Evolutionary conservation across 2,888 invertebrate species (phyloP).

Genomic region (Poecilobothrus nobilitatus): DNA sequence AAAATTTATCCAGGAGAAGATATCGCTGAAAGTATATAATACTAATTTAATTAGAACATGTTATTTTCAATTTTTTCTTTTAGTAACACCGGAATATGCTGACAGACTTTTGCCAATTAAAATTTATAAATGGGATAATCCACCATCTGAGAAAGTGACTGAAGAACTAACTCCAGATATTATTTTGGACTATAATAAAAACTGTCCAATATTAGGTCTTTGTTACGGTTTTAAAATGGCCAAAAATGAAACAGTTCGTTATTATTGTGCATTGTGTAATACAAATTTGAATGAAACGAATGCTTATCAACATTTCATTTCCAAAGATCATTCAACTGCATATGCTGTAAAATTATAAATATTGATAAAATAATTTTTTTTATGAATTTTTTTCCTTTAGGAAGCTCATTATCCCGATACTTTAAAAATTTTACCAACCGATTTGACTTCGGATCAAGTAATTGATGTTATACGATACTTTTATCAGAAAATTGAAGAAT

Average conservation of each 20-base stretch:
- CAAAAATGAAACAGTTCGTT: neutral
- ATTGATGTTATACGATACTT: neutral
- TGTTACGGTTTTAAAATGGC: slow-evolving; percentile 9
- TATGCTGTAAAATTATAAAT: neutral
- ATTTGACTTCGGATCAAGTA: neutral
- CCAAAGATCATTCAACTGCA: neutral
- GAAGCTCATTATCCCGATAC: neutral
- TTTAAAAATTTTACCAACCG: neutral
- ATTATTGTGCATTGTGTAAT: neutral
- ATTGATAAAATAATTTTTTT: neutral
- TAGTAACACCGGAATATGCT: neutral
- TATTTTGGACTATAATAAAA: neutral
- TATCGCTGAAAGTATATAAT: slow-evolving; percentile 19
- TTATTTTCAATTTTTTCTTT: neutral
- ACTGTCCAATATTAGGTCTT: neutral
- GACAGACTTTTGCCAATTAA: neutral
- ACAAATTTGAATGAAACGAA: neutral
- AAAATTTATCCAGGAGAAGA: slow-evolving; percentile 20
- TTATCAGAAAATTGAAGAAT: neutral
- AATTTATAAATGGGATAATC: slow-evolving; percentile 2
- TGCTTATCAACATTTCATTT: slow-evolving; percentile 5
- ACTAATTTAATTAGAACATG: neutral
- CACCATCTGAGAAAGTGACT: neutral
- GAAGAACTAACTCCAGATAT: neutral
- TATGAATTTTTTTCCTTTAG: neutral